A percentile compares a stretch with the other conserved stretches of the same genome.
phyloP scores from a whole-genome alignment of 30 jellyfish, hydroid and myxozoan species.

The Clytia hemisphaerica region DNA sequence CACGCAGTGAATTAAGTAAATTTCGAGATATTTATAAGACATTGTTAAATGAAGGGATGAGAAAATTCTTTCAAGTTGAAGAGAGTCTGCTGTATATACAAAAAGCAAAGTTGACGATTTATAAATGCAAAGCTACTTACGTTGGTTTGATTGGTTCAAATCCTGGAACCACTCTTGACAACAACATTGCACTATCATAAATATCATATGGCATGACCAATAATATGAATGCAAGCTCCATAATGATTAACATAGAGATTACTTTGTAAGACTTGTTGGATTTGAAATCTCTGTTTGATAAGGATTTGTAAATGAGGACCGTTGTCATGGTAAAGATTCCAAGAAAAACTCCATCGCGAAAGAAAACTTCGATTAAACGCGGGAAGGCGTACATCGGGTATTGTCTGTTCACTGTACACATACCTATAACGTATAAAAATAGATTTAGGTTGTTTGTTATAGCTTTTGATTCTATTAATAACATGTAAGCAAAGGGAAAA shows the following conservation, averaged over 20 bases:
- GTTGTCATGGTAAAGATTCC: conserved; percentile 24
- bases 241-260: conserved; percentile 14
- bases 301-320: neutral
- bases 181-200: conserved; percentile 20
- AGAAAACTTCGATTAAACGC: neutral
- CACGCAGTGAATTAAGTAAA: too few species aligned
- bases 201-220: conserved; percentile 33
- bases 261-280: conserved; percentile 8
- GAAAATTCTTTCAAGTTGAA: neutral
- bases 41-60: neutral
- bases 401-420: neutral
- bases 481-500: too few species aligned
- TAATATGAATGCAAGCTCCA: conserved; percentile 32
- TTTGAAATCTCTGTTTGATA: conserved; percentile 7
- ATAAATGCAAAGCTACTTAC: too few species aligned
- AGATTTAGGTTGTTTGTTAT: too few species aligned
- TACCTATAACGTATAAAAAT: neutral
- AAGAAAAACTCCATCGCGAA: conserved; percentile 16
- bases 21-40: neutral
- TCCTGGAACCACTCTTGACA: neutral
- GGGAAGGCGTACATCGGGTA: neutral
- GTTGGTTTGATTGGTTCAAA: neutral
- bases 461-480: too few species aligned
- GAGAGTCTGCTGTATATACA: too few species aligned
- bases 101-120: too few species aligned